Conservation (phyloP, 2,113 vertebrate genomes). For the Acanthisitta chloris region DNA sequence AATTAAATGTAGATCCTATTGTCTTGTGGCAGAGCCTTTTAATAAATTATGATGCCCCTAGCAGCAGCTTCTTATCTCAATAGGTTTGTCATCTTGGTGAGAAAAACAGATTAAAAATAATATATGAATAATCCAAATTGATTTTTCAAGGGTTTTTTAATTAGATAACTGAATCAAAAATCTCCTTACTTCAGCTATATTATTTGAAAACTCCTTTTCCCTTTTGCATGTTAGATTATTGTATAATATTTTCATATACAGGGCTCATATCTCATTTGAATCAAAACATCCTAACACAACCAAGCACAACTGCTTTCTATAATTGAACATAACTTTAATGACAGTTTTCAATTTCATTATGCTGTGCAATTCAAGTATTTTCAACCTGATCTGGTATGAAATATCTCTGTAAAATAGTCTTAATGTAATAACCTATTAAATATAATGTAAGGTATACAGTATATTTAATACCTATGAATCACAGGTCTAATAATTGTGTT, state of each 20-base stretch:
- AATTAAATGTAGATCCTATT: slow-evolving; percentile 28
- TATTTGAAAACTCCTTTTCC: neutral
- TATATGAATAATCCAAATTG: neutral
- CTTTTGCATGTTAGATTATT: neutral
- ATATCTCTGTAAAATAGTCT: neutral
- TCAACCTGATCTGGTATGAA: neutral
- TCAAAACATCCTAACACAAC: neutral
- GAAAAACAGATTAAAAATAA: slow-evolving; percentile 24
- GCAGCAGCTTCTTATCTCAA: neutral
- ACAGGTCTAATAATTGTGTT: neutral
- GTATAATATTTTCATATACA: neutral
- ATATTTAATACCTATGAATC: neutral
- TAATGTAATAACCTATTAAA: neutral
- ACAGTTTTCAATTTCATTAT: neutral
- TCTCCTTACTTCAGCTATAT: neutral
- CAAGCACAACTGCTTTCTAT: neutral
- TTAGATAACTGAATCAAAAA: neutral
- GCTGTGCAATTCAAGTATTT: neutral
- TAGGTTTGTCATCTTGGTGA: neutral
- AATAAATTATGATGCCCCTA: neutral
- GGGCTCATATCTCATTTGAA: neutral
- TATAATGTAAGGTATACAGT: neutral
- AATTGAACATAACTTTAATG: neutral
- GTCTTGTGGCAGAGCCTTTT: neutral
- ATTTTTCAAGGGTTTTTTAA: neutral